phyloP scores from a whole-genome alignment of 2,113 vertebrate species.

The Malurus melanocephalus region DNA sequence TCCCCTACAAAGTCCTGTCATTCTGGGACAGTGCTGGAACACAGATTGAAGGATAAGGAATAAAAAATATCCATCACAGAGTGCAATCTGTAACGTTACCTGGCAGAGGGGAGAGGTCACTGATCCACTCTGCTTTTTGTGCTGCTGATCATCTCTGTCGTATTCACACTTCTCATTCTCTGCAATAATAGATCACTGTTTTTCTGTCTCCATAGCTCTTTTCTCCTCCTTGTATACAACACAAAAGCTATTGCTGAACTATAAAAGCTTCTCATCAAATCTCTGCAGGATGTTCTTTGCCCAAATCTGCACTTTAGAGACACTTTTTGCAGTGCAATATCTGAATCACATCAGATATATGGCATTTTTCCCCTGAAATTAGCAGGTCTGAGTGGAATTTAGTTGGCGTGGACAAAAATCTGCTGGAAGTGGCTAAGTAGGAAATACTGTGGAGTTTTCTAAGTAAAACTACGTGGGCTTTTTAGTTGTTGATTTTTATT shows the following conservation, averaged over 20 bases:
- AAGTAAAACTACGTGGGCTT: no score
- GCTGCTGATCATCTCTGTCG: background rate
- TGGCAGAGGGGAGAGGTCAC: background rate
- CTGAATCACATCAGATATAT: background rate
- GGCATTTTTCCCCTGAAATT: background rate
- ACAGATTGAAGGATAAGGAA: background rate
- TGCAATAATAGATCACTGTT: conserved; percentile 1
- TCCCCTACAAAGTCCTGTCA: background rate
- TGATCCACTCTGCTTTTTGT: background rate
- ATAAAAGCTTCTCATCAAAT: conserved; percentile 45
- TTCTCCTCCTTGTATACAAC: background rate
- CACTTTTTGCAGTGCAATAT: background rate
- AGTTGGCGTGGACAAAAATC: background rate
- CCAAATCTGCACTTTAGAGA: conserved; percentile 10
- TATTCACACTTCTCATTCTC: background rate
- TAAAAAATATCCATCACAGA: background rate
- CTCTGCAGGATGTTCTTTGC: conserved; percentile 10
- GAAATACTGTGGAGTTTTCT: background rate
- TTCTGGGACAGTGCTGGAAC: background rate
- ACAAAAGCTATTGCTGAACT: background rate
- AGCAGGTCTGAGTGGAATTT: background rate
- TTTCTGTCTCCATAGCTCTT: conserved; percentile 23
- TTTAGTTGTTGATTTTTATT: background rate
- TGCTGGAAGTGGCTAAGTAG: background rate
- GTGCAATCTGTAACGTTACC: background rate